Evolutionary conservation across 2,888 invertebrate genomes (phyloP).

Genomic region (Chymomyza procnemis): DNA sequence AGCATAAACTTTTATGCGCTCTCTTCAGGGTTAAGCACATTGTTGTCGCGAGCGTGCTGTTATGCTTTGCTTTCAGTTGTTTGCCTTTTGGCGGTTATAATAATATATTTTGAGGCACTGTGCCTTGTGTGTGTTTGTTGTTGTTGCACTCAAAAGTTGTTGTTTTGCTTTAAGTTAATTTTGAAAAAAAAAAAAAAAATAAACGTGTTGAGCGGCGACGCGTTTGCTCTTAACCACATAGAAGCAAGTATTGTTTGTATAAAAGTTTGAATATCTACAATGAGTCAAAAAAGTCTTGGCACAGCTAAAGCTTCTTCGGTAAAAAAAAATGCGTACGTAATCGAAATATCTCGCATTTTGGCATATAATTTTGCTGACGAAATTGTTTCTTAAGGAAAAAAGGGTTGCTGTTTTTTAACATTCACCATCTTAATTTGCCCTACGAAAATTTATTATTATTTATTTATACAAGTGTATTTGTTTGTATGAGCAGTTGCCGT

Average conservation of each 20-base stretch:
- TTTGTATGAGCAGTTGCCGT: too few relatives aligned
- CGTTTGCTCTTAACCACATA: constrained; percentile 34
- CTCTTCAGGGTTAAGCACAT: constrained; percentile 17
- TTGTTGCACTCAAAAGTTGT: not conserved
- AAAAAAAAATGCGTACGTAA: too few relatives aligned
- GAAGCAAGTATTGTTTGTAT: constrained; percentile 3
- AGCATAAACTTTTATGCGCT: constrained; percentile 10
- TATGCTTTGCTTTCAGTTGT: constrained; percentile 20
- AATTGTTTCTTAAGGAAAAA: too few relatives aligned
- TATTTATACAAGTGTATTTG: too few relatives aligned
- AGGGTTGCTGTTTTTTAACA: too few relatives aligned
- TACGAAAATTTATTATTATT: too few relatives aligned
- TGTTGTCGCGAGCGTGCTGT: constrained; percentile 16
- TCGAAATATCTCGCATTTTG: too few relatives aligned
- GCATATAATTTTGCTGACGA: too few relatives aligned
- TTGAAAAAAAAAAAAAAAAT: too few relatives aligned
- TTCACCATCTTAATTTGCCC: too few relatives aligned
- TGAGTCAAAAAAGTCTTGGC: too few relatives aligned
- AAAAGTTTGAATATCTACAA: not conserved
- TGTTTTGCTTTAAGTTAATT: constrained; percentile 31
- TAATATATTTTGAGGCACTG: constrained; percentile 26
- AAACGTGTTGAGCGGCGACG: constrained; percentile 56
- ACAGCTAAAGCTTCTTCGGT: too few relatives aligned
- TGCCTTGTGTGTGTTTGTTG: constrained; percentile 2
- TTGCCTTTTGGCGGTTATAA: constrained; percentile 32